Evolutionary conservation across 2,113 vertebrate genomes (phyloP), one percentile per base, ranked within the genome.

Genomic region (Clarias macrocephalus): DNA sequence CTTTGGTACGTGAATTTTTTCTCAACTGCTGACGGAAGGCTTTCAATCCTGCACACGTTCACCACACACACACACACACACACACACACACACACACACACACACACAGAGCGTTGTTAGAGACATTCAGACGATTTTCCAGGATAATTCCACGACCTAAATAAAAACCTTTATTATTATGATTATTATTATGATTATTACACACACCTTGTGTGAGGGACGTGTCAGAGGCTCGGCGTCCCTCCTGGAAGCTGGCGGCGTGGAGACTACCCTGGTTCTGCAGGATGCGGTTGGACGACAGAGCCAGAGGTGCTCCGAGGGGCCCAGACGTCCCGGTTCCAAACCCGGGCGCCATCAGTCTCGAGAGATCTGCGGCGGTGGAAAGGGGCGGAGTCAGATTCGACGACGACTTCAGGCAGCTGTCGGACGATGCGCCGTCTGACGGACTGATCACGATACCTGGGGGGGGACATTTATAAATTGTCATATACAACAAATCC

Each of bases 141-240:
- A 33, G 56, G n/a, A 0, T 80, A 60, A 80, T 33, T 80, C 37
- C 18, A 60, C 37, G 19, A 0, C 5, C 19, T 37, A 48, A 60
- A 62, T 82, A 37, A 63, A 81, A 62, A 54, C 23, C 75, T 28
- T 77, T 1, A n/a, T 0, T n/a, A n/a, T n/a, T n/a, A n/a, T n/a
- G 33, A 37, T 37, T 37, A 37, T 37, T 37, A 48, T 75, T 75
- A 37, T 37, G 2, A 48, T 75, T 75, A 73, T 23, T 48, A 62
- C 42, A 60, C 84, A 88, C 93, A 99, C 98, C 98, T 96, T 98
- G 97, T 66, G 97, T 99, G 90, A 99, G 96, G 65, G 97, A 99
- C 87, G 98, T 99, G 93, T 99, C 98, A 0, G 98, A 99, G 0
- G 98, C 98, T 88, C 98, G 92, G n/a, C 98, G 97, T 33, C 98